Evolutionary conservation across 1,140 invertebrate genomes (phyloP), one percentile per base, ranked within the genome.

Genomic region (Oncopeltus fasciatus): DNA sequence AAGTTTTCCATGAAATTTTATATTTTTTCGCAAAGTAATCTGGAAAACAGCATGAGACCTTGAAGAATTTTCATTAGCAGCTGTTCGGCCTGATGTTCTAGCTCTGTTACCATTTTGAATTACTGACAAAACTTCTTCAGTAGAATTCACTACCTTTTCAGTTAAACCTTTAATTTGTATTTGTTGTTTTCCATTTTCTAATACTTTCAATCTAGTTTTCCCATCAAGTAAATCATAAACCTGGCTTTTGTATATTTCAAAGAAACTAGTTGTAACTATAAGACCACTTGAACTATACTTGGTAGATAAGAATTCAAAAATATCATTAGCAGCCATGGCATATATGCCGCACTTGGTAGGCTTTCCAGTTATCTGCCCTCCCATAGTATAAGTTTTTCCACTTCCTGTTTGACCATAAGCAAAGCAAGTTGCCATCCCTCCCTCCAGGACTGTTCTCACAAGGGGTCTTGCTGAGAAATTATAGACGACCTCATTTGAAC

Each of bases 361-460:
- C 74, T 88, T 88, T 11, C 86, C 86, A 72, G 86, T 79, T 71
- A 91, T 90, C 73, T 89, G 85, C 44, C 88, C 88, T 44, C 88
- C 88, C 88, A 91, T 91, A 29, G 88, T 91, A 77, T 92, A 90
- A 21, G 88, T 93, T 74, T 93, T 93, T n/a, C 90, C 90, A 70
- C 86, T 88, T 33, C 90, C 92, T 12, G 92, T 95, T 77, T 97
- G 94, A 62, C 94, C 94, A 75, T 97, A 98, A 0, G 94, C 94
- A 80, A 98, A 98, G 75, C 93, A 96, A 21, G 94, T 97, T 20
- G 94, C 93, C 89, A 95, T 95, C 18, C 93, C 93, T 59, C 91
- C 88, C 70, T 96, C 90, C 75, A 97, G 97, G 69, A 97, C 88
- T 51, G 90, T 94, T 72, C 92, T 85, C 49, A 97, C 90, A 65